Percentiles rank a stretch among this genome's conserved stretches.
These are phyloP conservation scores for Apostichopus japonicus DNA, from an alignment of 35 echinoderm and acorn worm species.

Conservation along the genomic window DNA sequence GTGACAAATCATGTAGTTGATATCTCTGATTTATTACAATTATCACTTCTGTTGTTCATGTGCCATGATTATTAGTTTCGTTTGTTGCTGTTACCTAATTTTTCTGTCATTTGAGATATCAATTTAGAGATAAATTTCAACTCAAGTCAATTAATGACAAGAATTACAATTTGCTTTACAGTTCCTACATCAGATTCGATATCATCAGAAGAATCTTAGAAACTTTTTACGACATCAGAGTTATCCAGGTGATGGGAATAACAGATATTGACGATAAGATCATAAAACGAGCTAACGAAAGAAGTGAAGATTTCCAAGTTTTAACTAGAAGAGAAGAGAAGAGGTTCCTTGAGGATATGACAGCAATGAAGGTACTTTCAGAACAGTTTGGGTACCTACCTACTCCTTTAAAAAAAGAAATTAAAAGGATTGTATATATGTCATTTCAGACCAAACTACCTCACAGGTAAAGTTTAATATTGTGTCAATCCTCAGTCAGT, in stretches of 20 bases:
- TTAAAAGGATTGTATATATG: too few relatives aligned
- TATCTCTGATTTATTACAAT: too few relatives aligned
- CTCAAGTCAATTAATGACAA: too few relatives aligned
- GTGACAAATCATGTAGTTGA: too few relatives aligned
- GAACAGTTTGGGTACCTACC: neutral
- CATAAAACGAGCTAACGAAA: constrained; percentile 73
- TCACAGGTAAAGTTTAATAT: neutral
- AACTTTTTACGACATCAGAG: constrained; percentile 79
- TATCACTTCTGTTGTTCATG: too few relatives aligned
- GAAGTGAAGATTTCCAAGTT: constrained; percentile 54
- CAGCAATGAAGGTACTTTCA: neutral
- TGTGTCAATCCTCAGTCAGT: neutral
- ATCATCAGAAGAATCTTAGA: constrained; percentile 87
- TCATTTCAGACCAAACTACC: neutral
- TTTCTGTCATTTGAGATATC: too few relatives aligned
- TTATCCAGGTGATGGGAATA: constrained; percentile 96
- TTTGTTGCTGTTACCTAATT: too few relatives aligned
- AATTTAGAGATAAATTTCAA: too few relatives aligned
- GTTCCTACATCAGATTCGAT: constrained; percentile 92
- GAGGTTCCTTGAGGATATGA: constrained; percentile 75
- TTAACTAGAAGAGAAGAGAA: constrained; percentile 71
- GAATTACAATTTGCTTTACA: constrained; percentile 31
- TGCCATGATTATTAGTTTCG: too few relatives aligned
- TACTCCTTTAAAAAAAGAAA: too few relatives aligned
- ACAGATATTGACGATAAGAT: constrained; percentile 99